Evolutionary conservation across 2,113 vertebrate genomes (phyloP).

Genomic region (Centrocercus urophasianus): DNA sequence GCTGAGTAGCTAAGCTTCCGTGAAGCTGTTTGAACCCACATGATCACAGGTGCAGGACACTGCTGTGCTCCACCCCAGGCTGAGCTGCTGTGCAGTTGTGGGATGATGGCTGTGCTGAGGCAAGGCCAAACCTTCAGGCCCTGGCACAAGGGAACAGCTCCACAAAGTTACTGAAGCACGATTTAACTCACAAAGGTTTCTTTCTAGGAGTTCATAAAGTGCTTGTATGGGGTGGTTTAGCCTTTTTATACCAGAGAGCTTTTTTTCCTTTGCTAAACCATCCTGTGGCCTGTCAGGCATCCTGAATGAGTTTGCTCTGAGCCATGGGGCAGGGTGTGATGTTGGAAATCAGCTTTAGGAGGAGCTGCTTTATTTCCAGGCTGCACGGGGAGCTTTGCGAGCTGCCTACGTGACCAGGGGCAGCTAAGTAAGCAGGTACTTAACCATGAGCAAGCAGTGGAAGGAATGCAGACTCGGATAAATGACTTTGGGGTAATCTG

Average conservation of each 20-base stretch:
- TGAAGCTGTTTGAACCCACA: background rate
- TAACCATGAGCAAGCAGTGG: slow-evolving; percentile 28
- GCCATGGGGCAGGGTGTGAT: accelerated
- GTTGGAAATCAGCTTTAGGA: background rate
- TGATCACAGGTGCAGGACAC: accelerated
- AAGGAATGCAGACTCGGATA: slow-evolving; percentile 41
- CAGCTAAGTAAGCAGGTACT: slow-evolving; percentile 60
- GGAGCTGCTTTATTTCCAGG: background rate
- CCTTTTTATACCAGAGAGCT: background rate
- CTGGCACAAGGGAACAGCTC: background rate
- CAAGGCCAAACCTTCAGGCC: background rate
- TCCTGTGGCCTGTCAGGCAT: background rate
- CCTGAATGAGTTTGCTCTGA: background rate
- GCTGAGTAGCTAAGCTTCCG: background rate
- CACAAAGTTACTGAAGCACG: background rate
- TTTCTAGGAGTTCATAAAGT: background rate
- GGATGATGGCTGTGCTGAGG: background rate
- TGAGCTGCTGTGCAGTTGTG: background rate
- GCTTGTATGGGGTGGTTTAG: background rate
- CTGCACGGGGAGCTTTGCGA: background rate
- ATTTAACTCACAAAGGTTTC: background rate
- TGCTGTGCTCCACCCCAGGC: background rate
- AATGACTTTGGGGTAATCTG: slow-evolving; percentile 24
- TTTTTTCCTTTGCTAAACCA: background rate
- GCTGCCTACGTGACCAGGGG: slow-evolving; percentile 44